These are phyloP conservation scores for Trialeurodes vaporariorum DNA, from an alignment of 1,140 invertebrate species.

Conservation along the genomic window DNA sequence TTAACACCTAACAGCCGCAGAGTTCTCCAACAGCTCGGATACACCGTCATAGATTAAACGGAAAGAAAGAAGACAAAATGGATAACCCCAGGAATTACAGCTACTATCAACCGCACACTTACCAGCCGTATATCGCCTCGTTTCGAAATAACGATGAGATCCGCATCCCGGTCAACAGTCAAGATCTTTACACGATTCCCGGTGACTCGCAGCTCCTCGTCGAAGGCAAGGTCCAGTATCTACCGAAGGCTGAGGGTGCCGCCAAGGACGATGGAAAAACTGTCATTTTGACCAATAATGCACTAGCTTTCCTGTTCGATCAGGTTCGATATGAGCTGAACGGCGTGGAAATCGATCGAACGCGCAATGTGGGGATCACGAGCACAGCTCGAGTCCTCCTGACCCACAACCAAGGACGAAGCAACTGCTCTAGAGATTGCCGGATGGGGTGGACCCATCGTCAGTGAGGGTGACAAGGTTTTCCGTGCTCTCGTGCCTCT, in stretches of 20 bases:
- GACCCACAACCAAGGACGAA: not conserved
- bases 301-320: not conserved
- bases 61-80: no score
- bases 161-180: conserved; percentile 30
- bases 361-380: not conserved
- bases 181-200: conserved; percentile 30
- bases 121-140: not conserved
- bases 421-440: not conserved
- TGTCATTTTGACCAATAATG: not conserved
- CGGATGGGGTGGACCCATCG: not conserved
- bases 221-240: not conserved
- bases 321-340: not conserved
- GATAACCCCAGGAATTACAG: not conserved
- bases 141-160: conserved; percentile 30
- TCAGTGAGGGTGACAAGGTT: not conserved
- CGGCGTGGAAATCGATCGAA: not conserved
- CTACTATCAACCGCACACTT: not conserved
- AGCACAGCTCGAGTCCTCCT: not conserved
- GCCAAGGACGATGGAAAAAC: not conserved
- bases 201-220: conserved; percentile 5
- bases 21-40: not conserved
- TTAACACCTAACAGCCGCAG: not conserved
- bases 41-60: not conserved
- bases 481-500: not conserved
- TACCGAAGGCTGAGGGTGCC: not conserved